Evolutionary conservation across 1,140 invertebrate genomes (phyloP).

Genomic region (Lethocerus indicus): DNA sequence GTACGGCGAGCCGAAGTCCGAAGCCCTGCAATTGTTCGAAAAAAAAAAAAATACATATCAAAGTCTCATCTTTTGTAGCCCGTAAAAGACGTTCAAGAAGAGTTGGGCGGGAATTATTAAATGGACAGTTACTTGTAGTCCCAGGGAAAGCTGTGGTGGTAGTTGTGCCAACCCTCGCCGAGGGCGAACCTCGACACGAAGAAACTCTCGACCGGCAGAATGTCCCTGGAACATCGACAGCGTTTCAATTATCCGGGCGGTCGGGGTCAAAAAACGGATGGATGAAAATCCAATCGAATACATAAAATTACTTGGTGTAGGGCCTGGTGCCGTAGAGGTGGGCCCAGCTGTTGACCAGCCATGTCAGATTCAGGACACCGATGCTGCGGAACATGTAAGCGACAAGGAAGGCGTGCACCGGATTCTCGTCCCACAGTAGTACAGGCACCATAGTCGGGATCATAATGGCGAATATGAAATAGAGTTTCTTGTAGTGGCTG

Average conservation of each 20-base stretch:
- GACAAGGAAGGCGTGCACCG: conserved; percentile 16
- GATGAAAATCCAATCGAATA: too few relatives aligned
- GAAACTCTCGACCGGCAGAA: conserved; percentile 51
- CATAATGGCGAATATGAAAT: neutral
- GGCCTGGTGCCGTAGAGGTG: too few relatives aligned
- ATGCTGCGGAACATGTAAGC: conserved; percentile 16
- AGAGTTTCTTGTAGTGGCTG: neutral
- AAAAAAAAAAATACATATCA: too few relatives aligned
- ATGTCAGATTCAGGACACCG: conserved; percentile 44
- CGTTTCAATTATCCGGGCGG: too few relatives aligned
- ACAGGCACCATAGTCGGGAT: neutral
- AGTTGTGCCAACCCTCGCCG: conserved; percentile 87
- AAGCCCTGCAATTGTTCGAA: conserved; percentile 18
- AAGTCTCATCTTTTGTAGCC: too few relatives aligned
- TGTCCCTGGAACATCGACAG: too few relatives aligned
- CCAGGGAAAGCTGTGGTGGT: conserved; percentile 80
- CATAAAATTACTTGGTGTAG: conserved; percentile 47
- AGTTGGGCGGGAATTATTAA: too few relatives aligned
- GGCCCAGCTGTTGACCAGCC: too few relatives aligned
- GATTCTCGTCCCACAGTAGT: neutral
- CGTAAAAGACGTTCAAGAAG: too few relatives aligned
- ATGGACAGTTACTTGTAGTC: too few relatives aligned
- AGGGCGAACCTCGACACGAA: conserved; percentile 48
- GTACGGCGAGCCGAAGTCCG: conserved; percentile 38
- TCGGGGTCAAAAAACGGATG: too few relatives aligned